Percentiles rank a stretch among this genome's conserved stretches.
Evolutionary conservation across 2,888 invertebrate species (phyloP).

Genomic region (Zeuzera pyrina): DNA sequence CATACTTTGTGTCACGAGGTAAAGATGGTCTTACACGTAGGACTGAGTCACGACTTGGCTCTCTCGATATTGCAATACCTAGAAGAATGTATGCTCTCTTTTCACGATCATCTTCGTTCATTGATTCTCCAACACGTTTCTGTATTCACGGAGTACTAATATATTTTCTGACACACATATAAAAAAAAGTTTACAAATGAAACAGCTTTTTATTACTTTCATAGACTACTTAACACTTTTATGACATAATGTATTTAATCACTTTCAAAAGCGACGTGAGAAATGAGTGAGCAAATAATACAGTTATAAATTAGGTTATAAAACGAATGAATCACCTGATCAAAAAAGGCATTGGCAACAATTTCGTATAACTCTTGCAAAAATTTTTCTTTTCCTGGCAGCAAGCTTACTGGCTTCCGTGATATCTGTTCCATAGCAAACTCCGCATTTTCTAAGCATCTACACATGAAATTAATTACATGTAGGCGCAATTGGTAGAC

Average conservation of each 20-base stretch:
- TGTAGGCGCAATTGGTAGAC: background rate
- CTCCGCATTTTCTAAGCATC: slow-evolving; percentile 48
- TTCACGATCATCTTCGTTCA: slow-evolving; percentile 57
- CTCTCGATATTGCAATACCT: slow-evolving; percentile 52
- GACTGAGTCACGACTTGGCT: slow-evolving; percentile 56
- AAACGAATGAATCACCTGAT: slow-evolving; percentile 45
- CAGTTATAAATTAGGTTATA: no score
- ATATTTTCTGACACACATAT: slow-evolving; percentile 18
- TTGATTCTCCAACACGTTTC: slow-evolving; percentile 47
- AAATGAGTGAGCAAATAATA: no score
- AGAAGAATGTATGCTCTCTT: slow-evolving; percentile 55
- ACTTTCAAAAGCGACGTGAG: no score
- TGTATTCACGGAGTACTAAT: slow-evolving; percentile 23
- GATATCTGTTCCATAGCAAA: slow-evolving; percentile 58
- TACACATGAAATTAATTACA: background rate
- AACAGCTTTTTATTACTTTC: no score
- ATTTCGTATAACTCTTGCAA: slow-evolving; percentile 46
- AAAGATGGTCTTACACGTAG: slow-evolving; percentile 48
- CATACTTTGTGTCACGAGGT: slow-evolving; percentile 50
- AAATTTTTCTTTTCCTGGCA: slow-evolving; percentile 53
- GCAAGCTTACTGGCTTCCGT: slow-evolving; percentile 36
- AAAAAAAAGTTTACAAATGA: no score
- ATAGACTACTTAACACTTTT: no score
- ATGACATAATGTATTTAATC: no score
- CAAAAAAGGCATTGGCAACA: slow-evolving; percentile 48